Evolutionary conservation across 1,140 invertebrate genomes (phyloP).

Genomic region (Trichonephila inaurata): DNA sequence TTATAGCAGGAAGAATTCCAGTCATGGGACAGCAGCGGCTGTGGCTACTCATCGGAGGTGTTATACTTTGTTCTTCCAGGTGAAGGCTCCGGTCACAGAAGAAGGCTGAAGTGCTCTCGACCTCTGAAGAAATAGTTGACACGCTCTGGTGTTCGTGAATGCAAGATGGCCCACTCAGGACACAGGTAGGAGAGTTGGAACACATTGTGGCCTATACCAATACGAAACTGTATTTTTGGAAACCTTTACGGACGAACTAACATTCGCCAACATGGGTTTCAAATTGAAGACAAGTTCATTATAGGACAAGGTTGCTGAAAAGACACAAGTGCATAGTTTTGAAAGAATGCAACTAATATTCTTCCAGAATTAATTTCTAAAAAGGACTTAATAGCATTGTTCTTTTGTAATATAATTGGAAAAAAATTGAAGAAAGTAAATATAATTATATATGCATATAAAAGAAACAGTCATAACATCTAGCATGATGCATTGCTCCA

Average conservation of each 20-base stretch:
- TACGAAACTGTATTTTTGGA: neutral
- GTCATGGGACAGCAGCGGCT: slow-evolving; percentile 50
- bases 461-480: too few relatives aligned
- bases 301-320: neutral
- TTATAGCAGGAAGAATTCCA: slow-evolving; percentile 44
- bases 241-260: neutral
- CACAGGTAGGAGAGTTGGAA: slow-evolving; percentile 58
- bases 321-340: neutral
- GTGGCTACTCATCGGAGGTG: slow-evolving; percentile 26
- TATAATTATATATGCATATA: too few relatives aligned
- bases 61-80: neutral
- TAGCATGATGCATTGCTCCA: too few relatives aligned
- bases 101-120: slow-evolving; percentile 24
- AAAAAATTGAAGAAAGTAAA: too few relatives aligned
- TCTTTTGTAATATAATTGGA: too few relatives aligned
- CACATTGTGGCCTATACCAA: slow-evolving; percentile 2
- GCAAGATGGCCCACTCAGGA: slow-evolving; percentile 51
- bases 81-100: slow-evolving; percentile 27
- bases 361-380: too few relatives aligned
- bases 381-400: too few relatives aligned
- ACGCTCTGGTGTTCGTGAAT: slow-evolving; percentile 31
- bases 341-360: neutral
- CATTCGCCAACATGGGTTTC: neutral
- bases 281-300: slow-evolving; percentile 8
- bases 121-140: slow-evolving; percentile 60